Evolutionary conservation across 64 coral and sea anemone species (phyloP), one percentile per base, ranked within the genome.

Genomic region (Trachythela sp.): DNA sequence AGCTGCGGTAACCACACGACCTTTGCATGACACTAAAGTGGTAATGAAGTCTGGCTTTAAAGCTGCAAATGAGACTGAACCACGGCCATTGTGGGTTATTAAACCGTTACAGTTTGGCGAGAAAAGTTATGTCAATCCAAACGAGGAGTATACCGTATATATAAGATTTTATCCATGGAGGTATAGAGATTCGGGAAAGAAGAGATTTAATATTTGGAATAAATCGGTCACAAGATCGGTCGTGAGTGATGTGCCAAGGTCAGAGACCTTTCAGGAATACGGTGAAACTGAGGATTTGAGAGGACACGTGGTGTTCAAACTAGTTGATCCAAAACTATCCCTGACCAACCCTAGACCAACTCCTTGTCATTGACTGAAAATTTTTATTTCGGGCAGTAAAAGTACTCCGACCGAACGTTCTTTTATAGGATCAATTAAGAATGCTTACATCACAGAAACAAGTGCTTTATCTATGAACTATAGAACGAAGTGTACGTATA

Each of bases 51-150:
- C 27, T 38, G 75, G 75, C 15, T 18, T 17, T 38, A 35, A 39
- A 35, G 75, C 75, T 36, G 75, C 75, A 39, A 80, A 80, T 20
- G 75, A 80, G 37, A 80, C 33, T 9, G 75, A 80, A 35, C 75
- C 30, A 2, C 75, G 75, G 15, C 75, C 75, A 34, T 37, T 22
- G 14, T 80, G 75, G 75, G 75, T 80, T 80, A 34, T 80, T 15
- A 80, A 80, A 80, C 75, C 8, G 15, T 10, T 80, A 35, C 75
- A 80, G 37, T 39, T 36, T 22, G 18, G 59, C 20, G 42, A 45
- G 18, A 80, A 80, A 80, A 80, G 9, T 80, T 35, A 9, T 34
- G 75, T 36, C 8, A 80, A 80, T 29, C 7, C 33, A 1, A 80
- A 80, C 75, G 75, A 80, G 75, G 59, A 68, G 30, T 68, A 68